Evolutionary conservation across 1,140 invertebrate genomes (phyloP), one percentile per base, ranked within the genome.

Genomic region (Pseudomyrmex pallidus): DNA sequence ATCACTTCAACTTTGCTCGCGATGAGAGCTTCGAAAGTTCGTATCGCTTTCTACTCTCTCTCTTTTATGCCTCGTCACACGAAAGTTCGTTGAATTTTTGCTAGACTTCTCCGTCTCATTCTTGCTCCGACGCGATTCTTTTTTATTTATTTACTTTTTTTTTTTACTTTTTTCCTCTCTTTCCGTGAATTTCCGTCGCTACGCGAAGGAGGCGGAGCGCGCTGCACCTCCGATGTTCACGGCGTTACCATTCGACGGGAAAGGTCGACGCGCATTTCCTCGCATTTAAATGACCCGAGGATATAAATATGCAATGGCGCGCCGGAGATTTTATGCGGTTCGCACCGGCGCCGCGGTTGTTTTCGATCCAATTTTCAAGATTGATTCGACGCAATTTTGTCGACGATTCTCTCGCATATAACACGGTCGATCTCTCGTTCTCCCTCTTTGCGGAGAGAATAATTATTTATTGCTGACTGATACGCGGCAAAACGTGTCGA

Each of bases 281-380:
- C 67, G 84, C 70, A 87, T 90, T 88, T 87, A 89, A 91, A 92
- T 90, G 82, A 52, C 70, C 73, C 66, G 17, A 56, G 35, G 63
- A 63, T 86, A 91, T 92, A 92, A 92, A 90, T 91, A 90, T 92
- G 88, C 89, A 90, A 89, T 62, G 86, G 63, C 68, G 22, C 54
- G 35, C 54, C 72, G 54, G 66, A 46, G 78, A 82, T 86, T 85
- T 86, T 70, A 74, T 35, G 74, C 82, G 66, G 44, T 35, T 25
- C 62, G 85, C 61, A 57, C 78, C 82, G 82, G 63, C 66, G 61
- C 17, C 68, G 44, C 48, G 62, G 83, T 82, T 86, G 84, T 87
- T 90, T 89, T 88, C 83, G 74, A 86, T 80, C 82, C 89, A 85
- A 90, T 90, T 91, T 90, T 89, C 89, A 70, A 86, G 89, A 91